Evolutionary conservation across 2,797 vertebrate species (phyloP).

Genomic region (Gorsachius magnificus): DNA sequence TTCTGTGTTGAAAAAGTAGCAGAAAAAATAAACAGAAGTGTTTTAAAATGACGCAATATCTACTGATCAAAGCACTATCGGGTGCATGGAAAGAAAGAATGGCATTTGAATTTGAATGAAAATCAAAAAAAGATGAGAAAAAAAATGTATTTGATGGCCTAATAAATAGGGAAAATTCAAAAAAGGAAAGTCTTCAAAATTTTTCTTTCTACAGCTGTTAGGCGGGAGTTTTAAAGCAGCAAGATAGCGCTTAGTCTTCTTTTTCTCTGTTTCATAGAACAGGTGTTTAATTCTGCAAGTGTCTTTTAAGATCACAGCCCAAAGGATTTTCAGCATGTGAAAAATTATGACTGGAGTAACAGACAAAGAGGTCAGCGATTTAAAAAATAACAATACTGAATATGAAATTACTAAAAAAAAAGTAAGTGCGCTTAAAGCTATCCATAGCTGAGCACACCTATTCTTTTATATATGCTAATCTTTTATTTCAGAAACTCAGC

Average conservation of each 20-base stretch:
- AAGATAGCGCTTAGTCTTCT: fast-evolving
- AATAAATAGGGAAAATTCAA: neutral
- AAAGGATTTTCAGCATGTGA: neutral
- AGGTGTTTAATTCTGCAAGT: neutral
- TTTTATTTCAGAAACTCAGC: neutral
- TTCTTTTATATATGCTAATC: neutral
- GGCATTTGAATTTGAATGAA: neutral
- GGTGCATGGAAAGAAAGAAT: neutral
- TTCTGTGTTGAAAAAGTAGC: neutral
- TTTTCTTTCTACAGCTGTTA: neutral
- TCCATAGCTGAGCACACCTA: neutral
- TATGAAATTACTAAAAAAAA: neutral
- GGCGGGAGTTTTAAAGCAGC: neutral
- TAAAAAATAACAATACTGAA: neutral
- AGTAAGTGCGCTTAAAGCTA: neutral
- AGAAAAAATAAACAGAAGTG: neutral
- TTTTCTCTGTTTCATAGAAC: neutral
- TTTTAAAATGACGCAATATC: neutral
- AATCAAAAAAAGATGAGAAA: neutral
- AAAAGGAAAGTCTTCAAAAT: neutral
- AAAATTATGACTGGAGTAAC: neutral
- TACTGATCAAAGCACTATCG: neutral
- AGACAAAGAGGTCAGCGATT: neutral
- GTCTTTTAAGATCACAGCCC: neutral
- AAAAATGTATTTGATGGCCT: neutral